Base-by-base conservation (phyloP, 2,888 invertebrate genomes). In the Punctoribates punctum region DNA sequence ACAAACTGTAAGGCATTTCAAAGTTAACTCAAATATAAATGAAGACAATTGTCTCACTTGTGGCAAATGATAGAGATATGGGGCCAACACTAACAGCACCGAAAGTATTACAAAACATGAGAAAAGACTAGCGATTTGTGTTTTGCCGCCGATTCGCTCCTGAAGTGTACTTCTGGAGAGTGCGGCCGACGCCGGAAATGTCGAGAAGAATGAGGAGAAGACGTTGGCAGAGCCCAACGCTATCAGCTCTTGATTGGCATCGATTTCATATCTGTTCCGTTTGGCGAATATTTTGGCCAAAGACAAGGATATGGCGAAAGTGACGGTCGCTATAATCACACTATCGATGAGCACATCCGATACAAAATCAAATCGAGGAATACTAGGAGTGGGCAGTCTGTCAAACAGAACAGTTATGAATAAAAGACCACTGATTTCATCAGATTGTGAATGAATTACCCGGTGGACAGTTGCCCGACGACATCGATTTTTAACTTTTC, bases 81-180 rank as follows among this genome's bases (percentile, higher is more conserved):
- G 65, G 20, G 65, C 65, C 65, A 65, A 65, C 88, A 91, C 92
- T 75, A 96, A 85, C 78, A 96, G 85, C 73, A 96, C 91, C 79
- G 90, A 85, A 2, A 94, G 85, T 20, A 96, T 85, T 42, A 95
- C 86, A 0, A 83, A 74, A 77, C 92, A 91, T 5, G 94, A 93
- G 73, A 96, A 88, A 25, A 94, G 82, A 0, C 92, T 91, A 1
- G 94, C 91, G 65, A 86, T 83, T 83, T 94, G 93, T 0, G 94
- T 93, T 82, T 89, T 91, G 48, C 93, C 92, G 17, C 96, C 96
- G 0, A 93, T 92, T 80, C 89, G 88, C 81, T 92, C 90, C 82
- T 94, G 94, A 73, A 96, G 92, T 23, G 87, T 80, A 77, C 86
- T 86, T 76, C 87, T 81, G 17, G 86, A 86, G 75, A 87, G 81